A percentile compares a stretch with the other conserved stretches of the same genome.
Conservation (phyloP, 2,113 vertebrate species). For the Salvelinus fontinalis region DNA sequence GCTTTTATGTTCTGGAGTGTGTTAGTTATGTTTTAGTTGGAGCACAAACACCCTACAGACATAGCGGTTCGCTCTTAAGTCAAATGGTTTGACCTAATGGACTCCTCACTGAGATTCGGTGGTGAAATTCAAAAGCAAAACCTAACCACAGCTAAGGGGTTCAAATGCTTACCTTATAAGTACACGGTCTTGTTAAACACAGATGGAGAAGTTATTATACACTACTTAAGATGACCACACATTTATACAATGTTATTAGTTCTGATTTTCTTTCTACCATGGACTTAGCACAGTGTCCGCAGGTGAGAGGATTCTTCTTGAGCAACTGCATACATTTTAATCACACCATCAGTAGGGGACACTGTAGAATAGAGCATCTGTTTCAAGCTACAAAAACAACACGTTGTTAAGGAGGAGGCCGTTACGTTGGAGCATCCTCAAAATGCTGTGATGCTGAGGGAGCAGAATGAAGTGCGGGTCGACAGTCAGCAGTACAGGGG, state of each 20-base stretch:
- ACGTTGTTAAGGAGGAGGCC: no score
- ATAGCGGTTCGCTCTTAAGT: no score
- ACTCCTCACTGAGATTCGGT: neutral
- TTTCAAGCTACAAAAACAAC: neutral
- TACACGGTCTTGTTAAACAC: slow-evolving; percentile 1
- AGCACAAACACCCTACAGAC: no score
- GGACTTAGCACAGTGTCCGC: neutral
- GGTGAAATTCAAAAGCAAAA: neutral
- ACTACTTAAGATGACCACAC: neutral
- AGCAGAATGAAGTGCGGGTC: neutral
- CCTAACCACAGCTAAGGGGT: neutral
- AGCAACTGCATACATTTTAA: neutral
- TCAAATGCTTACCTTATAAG: neutral
- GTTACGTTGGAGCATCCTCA: neutral
- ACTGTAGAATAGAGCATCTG: neutral
- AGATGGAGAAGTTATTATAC: neutral
- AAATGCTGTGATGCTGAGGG: neutral
- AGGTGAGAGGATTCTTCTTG: neutral
- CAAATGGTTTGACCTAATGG: no score
- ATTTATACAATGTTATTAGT: neutral
- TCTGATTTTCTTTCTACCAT: neutral
- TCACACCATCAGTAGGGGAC: neutral
- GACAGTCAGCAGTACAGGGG: neutral
- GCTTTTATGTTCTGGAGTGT: slow-evolving; percentile 23
- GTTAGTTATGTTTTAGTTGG: neutral